Evolutionary conservation across 1,140 invertebrate genomes (phyloP).

Genomic region (Anagrus nilaparvatae): DNA sequence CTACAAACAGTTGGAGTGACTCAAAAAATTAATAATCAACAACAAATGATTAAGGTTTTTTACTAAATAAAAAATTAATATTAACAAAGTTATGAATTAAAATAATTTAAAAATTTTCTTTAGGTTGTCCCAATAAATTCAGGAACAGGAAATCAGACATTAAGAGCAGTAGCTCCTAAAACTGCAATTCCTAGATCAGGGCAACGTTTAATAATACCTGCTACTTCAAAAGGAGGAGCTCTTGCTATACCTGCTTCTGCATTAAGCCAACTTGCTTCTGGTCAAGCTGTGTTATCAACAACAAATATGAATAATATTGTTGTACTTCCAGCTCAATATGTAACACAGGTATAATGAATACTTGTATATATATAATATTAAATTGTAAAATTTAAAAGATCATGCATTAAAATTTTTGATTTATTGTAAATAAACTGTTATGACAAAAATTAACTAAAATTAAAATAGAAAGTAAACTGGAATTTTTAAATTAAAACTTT

Average conservation of each 20-base stretch:
- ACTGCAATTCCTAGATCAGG: conserved; percentile 22
- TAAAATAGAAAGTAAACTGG: too few species aligned
- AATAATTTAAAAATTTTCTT: conserved; percentile 9
- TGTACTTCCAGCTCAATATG: conserved; percentile 51
- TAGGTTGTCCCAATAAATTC: conserved; percentile 35
- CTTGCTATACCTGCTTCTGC: conserved; percentile 40
- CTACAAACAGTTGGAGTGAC: conserved; percentile 33
- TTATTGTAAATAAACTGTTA: too few species aligned
- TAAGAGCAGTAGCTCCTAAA: conserved; percentile 40
- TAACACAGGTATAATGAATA: conserved; percentile 42
- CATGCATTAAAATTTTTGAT: too few species aligned
- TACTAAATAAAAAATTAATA: conserved; percentile 4
- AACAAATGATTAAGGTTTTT: conserved; percentile 37
- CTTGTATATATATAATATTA: too few species aligned
- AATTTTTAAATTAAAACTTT: too few species aligned
- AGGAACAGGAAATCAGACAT: conserved; percentile 26
- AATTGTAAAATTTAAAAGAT: too few species aligned
- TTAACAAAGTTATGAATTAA: conserved; percentile 1
- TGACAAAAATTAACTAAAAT: too few species aligned
- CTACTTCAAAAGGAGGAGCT: conserved; percentile 31
- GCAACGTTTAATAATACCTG: conserved; percentile 40
- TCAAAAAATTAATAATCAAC: conserved; percentile 33
- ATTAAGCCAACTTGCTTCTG: conserved; percentile 41
- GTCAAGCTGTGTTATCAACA: conserved; percentile 45
- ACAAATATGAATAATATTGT: conserved; percentile 45